Evolutionary conservation across 2,113 vertebrate species (phyloP).

Genomic region (Poecilia latipinna): DNA sequence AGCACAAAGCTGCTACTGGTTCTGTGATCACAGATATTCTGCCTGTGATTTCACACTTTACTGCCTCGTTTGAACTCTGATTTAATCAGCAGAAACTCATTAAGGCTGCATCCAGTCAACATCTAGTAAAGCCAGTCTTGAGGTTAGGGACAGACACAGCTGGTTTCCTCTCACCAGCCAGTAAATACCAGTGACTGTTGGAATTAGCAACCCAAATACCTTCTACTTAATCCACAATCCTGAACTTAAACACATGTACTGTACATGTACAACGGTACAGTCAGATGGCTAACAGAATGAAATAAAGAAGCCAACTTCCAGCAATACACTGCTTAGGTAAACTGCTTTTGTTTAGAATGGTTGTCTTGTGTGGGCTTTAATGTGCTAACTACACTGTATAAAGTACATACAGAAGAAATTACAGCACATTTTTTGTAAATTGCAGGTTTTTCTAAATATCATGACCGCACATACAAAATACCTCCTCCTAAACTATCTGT

Average conservation of each 20-base stretch:
- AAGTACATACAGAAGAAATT: too few relatives aligned
- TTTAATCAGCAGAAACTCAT: conserved; percentile 51
- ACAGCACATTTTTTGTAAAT: too few relatives aligned
- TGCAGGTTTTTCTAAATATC: too few relatives aligned
- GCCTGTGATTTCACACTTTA: background rate
- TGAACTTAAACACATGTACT: conserved; percentile 20
- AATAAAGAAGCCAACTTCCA: background rate
- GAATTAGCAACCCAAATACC: conserved; percentile 24
- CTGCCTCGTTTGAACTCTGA: background rate
- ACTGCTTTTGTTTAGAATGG: too few relatives aligned
- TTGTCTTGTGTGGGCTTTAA: too few relatives aligned
- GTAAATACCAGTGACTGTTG: conserved; percentile 31
- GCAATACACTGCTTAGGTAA: too few relatives aligned
- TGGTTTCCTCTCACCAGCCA: conserved; percentile 27
- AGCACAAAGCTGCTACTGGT: background rate
- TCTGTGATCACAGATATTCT: background rate
- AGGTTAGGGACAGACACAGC: conserved; percentile 25
- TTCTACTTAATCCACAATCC: conserved; percentile 5
- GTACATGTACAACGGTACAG: background rate
- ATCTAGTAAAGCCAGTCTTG: conserved; percentile 38
- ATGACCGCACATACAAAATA: too few relatives aligned
- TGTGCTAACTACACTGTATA: too few relatives aligned
- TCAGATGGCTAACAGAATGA: conserved; percentile 9
- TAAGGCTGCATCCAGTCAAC: conserved; percentile 29
- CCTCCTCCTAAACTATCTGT: too few relatives aligned